These are phyloP conservation scores for Mastomys coucha DNA, from an alignment of 2,113 vertebrate genomes.

Conservation along the genomic window DNA sequence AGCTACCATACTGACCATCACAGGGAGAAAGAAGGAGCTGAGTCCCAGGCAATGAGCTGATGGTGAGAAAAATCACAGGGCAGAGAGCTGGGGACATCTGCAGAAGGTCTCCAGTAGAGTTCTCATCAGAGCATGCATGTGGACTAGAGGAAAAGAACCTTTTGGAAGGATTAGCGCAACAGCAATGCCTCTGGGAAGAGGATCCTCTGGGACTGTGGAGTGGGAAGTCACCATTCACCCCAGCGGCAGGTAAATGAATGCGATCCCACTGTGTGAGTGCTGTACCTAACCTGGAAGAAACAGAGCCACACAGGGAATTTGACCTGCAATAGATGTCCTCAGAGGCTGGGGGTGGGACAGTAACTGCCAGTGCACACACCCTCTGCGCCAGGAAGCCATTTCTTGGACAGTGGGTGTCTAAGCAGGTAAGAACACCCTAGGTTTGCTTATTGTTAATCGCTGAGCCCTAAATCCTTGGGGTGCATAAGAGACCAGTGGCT, in stretches of 20 bases:
- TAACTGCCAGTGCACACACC: background rate
- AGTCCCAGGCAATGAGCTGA: background rate
- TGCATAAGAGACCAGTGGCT: background rate
- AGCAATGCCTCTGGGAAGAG: background rate
- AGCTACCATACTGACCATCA: background rate
- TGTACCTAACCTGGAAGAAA: too few species aligned
- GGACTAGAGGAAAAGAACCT: background rate
- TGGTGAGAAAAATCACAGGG: background rate
- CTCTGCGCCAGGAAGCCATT: background rate
- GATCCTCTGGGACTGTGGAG: background rate
- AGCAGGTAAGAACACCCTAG: background rate
- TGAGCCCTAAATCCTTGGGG: background rate
- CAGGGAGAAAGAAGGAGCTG: background rate
- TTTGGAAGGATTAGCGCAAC: background rate
- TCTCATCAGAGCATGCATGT: background rate
- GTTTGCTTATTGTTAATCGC: background rate
- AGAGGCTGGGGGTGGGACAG: background rate
- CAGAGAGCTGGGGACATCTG: background rate
- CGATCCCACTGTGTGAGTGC: too few species aligned
- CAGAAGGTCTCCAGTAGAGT: background rate
- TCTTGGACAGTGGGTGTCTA: background rate
- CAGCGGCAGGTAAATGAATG: background rate
- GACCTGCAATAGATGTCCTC: background rate
- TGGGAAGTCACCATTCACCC: background rate
- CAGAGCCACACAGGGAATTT: background rate